A percentile compares a stretch with the other conserved stretches of the same genome.
These are phyloP conservation scores for Nemurella pictetii DNA, from an alignment of 2,888 invertebrate species.

Conservation along the genomic window DNA sequence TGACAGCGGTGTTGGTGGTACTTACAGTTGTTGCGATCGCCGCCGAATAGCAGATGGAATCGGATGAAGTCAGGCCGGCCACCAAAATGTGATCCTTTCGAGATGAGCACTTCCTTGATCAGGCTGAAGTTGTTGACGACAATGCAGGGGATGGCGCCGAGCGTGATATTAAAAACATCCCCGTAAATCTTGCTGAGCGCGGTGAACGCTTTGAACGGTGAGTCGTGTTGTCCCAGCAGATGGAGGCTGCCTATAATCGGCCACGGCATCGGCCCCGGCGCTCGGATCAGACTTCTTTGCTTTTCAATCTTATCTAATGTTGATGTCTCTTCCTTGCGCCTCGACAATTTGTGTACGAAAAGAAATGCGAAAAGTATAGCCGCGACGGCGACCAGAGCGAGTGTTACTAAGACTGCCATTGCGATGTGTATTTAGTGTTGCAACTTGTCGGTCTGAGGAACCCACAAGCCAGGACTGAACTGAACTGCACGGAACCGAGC, in stretches of 20 bases:
- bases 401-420: slow-evolving; percentile 27
- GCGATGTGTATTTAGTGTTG: no score
- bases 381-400: slow-evolving; percentile 21
- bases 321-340: neutral
- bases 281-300: slow-evolving; percentile 45
- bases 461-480: neutral
- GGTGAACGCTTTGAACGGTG: slow-evolving; percentile 73
- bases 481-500: slow-evolving; percentile 26
- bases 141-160: slow-evolving; percentile 70
- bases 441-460: neutral
- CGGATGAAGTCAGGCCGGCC: slow-evolving; percentile 80
- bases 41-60: slow-evolving; percentile 81
- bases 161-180: slow-evolving; percentile 69
- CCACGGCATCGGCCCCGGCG: slow-evolving; percentile 68
- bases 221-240: slow-evolving; percentile 62
- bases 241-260: slow-evolving; percentile 75
- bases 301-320: slow-evolving; percentile 4
- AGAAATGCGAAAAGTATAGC: slow-evolving; percentile 1
- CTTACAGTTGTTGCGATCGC: slow-evolving; percentile 86
- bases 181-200: slow-evolving; percentile 70
- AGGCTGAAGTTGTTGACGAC: slow-evolving; percentile 73
- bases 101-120: slow-evolving; percentile 75
- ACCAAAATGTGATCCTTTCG: slow-evolving; percentile 79
- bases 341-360: neutral
- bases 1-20: no score